Conservation (phyloP, 2,888 invertebrate genomes). For the Mellilla xanthometata region DNA sequence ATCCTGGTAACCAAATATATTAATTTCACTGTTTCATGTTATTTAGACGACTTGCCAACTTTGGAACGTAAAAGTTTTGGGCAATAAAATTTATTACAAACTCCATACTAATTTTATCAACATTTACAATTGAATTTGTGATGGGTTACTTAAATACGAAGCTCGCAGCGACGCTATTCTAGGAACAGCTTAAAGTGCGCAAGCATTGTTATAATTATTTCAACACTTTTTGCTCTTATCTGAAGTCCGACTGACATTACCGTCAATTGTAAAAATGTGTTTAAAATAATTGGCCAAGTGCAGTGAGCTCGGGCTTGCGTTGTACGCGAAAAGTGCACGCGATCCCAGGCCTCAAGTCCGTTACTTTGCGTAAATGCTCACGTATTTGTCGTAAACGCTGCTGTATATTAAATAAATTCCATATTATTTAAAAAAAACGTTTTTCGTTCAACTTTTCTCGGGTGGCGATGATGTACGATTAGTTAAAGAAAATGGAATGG, state of each 20-base stretch:
- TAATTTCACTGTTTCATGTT: no score
- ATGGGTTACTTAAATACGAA: neutral
- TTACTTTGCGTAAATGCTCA: conserved; percentile 76
- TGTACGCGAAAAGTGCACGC: conserved; percentile 76
- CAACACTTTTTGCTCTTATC: conserved; percentile 63
- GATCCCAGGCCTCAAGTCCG: conserved; percentile 60
- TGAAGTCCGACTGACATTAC: conserved; percentile 72
- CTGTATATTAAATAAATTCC: conserved; percentile 54
- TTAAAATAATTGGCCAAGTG: conserved; percentile 79
- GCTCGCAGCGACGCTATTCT: neutral
- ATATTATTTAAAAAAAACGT: conserved; percentile 37
- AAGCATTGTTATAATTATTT: conserved; percentile 46
- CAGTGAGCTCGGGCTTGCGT: conserved; percentile 68
- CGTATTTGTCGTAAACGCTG: conserved; percentile 73
- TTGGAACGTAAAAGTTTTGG: no score
- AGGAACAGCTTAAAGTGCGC: neutral
- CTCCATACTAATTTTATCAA: no score
- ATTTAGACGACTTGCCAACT: no score
- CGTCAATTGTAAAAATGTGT: conserved; percentile 81
- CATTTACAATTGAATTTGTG: no score
- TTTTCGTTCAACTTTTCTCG: no score
- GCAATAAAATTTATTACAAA: no score
- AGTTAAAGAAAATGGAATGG: no score
- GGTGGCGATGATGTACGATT: conserved; percentile 49
- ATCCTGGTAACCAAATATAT: no score